Percentiles rank a stretch among this genome's conserved stretches.
Evolutionary conservation across 2,888 invertebrate genomes (phyloP).

Genomic region (Callyntrura sp.): DNA sequence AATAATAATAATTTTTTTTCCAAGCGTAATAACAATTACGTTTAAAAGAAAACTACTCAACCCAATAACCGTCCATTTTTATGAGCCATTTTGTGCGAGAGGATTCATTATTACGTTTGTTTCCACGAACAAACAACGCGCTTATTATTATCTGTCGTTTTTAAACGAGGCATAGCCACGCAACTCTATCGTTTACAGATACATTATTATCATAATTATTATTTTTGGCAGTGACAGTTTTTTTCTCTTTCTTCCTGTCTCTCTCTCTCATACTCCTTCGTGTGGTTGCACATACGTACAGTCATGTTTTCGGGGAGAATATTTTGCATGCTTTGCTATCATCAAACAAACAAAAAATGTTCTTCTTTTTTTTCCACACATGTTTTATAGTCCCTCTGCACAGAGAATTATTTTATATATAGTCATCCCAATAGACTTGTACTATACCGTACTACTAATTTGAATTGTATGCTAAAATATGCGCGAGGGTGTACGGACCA

Average conservation of each 20-base stretch:
- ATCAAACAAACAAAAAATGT: background rate
- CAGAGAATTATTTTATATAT: conserved; percentile 15
- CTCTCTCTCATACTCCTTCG: no score
- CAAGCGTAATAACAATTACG: conserved; percentile 65
- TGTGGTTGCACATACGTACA: no score
- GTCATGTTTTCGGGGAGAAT: background rate
- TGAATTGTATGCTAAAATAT: conserved; percentile 24
- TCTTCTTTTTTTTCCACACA: background rate
- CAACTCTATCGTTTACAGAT: conserved; percentile 78
- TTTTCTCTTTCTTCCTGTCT: conserved; percentile 16
- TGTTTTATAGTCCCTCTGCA: conserved; percentile 10
- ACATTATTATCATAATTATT: conserved; percentile 74
- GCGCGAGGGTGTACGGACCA: no score
- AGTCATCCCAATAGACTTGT: background rate
- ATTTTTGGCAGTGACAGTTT: conserved; percentile 54
- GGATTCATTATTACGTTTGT: conserved; percentile 4
- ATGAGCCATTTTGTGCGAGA: conserved; percentile 56
- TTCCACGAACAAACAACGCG: conserved; percentile 1
- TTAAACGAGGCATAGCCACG: conserved; percentile 75
- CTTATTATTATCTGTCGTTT: background rate
- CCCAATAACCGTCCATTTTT: conserved; percentile 49
- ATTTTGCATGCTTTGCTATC: conserved; percentile 44
- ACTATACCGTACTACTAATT: conserved; percentile 24
- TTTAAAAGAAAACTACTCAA: background rate
- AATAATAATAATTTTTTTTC: conserved; percentile 27